A percentile compares a stretch with the other conserved stretches of the same genome.
Evolutionary conservation across 2,888 invertebrate species (phyloP).

Genomic region (Caenorhabditis uteleia): DNA sequence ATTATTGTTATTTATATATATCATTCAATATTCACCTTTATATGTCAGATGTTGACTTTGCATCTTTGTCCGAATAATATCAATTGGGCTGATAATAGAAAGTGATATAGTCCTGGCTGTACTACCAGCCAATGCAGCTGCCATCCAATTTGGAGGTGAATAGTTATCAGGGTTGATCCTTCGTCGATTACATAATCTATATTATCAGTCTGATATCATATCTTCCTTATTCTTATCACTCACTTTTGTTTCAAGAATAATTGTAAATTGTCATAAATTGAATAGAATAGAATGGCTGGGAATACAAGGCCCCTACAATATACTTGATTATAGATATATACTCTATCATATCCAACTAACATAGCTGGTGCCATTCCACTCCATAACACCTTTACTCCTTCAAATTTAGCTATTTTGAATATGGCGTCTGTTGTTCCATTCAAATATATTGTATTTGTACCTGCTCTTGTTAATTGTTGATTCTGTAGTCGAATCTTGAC

Average conservation of each 20-base stretch:
- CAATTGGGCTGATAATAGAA: conserved; percentile 88
- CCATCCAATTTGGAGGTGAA: conserved; percentile 69
- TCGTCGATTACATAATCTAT: conserved; percentile 24
- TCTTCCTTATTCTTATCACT: conserved; percentile 2
- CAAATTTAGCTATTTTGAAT: conserved; percentile 85
- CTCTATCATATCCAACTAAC: conserved; percentile 59
- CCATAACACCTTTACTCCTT: conserved; percentile 91
- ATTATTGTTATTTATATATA: conserved; percentile 1
- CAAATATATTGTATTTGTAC: conserved; percentile 77
- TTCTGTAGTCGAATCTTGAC: conserved; percentile 95
- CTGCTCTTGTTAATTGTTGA: conserved; percentile 82
- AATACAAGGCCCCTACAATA: conserved; percentile 80
- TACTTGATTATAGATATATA: neutral
- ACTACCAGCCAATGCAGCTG: conserved; percentile 86
- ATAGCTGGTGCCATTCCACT: conserved; percentile 95
- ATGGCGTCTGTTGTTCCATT: conserved; percentile 86
- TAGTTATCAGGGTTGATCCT: conserved; percentile 15
- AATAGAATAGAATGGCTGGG: conserved; percentile 95
- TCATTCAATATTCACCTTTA: conserved; percentile 30
- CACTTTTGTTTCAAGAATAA: conserved; percentile 51
- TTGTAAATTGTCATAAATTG: conserved; percentile 87
- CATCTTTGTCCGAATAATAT: conserved; percentile 96
- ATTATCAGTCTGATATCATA: neutral
- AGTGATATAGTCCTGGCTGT: conserved; percentile 78
- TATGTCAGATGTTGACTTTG: conserved; percentile 89